Conservation (phyloP, 2,888 invertebrate species). For the Pseudeuparius sepicola region DNA sequence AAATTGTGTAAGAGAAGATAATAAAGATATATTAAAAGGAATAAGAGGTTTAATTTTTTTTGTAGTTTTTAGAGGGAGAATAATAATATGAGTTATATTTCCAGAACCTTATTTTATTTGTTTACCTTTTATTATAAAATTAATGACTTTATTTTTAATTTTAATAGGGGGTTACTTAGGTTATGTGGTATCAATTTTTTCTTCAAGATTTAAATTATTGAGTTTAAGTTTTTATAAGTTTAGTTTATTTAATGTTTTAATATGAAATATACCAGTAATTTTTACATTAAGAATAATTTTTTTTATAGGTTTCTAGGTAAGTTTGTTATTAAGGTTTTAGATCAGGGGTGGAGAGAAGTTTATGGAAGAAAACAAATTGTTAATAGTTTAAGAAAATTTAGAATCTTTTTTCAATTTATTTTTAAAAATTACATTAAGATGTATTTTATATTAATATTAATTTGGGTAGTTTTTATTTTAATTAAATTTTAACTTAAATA, state of each 20-base stretch:
- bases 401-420: conserved; percentile 36
- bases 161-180: conserved; percentile 39
- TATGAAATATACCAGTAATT: conserved; percentile 46
- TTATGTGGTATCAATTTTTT: conserved; percentile 40
- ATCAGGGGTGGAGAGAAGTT: conserved; percentile 29
- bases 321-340: conserved; percentile 37
- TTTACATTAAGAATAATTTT: conserved; percentile 36
- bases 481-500: too few relatives aligned
- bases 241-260: conserved; percentile 33
- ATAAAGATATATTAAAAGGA: conserved; percentile 40
- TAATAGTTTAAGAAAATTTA: conserved; percentile 35
- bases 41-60: conserved; percentile 40
- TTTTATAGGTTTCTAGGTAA: conserved; percentile 41
- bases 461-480: conserved; percentile 15
- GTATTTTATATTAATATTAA: conserved; percentile 32
- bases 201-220: conserved; percentile 35
- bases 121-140: conserved; percentile 44
- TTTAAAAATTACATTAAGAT: conserved; percentile 44
- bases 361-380: conserved; percentile 26
- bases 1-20: conserved; percentile 44
- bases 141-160: conserved; percentile 45
- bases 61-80: conserved; percentile 44
- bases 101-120: conserved; percentile 43
- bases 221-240: conserved; percentile 38
- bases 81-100: conserved; percentile 48